Percentiles rank a stretch among this genome's conserved stretches.
phyloP scores from a whole-genome alignment of 2,888 invertebrate genomes.

The Gymnoscelis rufifasciata region DNA sequence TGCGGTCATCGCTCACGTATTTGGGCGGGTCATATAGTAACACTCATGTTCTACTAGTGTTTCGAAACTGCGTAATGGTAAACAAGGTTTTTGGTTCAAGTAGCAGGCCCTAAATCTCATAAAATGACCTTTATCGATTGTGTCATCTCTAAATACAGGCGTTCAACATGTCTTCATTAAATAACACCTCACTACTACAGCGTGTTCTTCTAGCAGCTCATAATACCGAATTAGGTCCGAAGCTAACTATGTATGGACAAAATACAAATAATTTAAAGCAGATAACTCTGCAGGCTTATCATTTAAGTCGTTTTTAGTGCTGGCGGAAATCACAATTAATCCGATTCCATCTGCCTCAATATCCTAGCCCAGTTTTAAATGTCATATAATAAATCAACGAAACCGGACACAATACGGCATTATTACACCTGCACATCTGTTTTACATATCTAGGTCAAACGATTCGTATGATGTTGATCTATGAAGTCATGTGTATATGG shows the following conservation, averaged over 20 bases:
- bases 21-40: conserved; percentile 43
- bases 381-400: conserved; percentile 8
- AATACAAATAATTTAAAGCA: no score
- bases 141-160: conserved; percentile 26
- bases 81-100: conserved; percentile 18
- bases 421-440: conserved; percentile 26
- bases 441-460: conserved; percentile 32
- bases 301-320: background rate
- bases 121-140: conserved; percentile 23
- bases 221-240: no score
- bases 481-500: conserved; percentile 45
- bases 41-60: conserved; percentile 34
- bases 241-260: no score
- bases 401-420: conserved; percentile 11
- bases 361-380: conserved; percentile 4
- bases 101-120: conserved; percentile 22
- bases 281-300: no score
- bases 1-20: conserved; percentile 67
- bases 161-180: background rate
- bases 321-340: conserved; percentile 1
- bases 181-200: background rate
- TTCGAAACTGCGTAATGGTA: conserved; percentile 44
- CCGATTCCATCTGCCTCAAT: background rate
- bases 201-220: no score
- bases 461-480: conserved; percentile 36